Conservation (phyloP, 2,888 invertebrate genomes). For the Platycheirus albimanus region DNA sequence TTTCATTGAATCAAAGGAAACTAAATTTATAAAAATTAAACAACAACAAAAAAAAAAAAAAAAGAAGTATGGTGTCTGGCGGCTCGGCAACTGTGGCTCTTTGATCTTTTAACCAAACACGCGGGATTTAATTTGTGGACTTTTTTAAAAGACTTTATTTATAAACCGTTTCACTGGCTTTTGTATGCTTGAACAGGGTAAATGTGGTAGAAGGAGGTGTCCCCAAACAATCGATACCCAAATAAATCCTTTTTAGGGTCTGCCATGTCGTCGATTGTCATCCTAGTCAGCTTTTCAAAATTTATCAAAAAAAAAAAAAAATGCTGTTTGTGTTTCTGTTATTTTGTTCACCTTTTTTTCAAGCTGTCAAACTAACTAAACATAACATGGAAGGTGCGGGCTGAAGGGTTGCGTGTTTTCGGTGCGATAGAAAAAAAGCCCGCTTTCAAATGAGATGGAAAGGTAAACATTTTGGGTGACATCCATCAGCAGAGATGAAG, state of each 20-base stretch:
- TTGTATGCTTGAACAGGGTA: neutral
- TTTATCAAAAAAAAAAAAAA: conserved; percentile 51
- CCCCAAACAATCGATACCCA: conserved; percentile 65
- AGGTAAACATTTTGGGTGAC: conserved; percentile 73
- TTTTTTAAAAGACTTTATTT: conserved; percentile 70
- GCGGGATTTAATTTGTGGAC: conserved; percentile 73
- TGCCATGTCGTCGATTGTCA: conserved; percentile 64
- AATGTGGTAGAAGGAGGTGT: neutral
- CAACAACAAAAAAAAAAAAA: no score
- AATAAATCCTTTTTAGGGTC: conserved; percentile 55
- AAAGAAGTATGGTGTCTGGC: conserved; percentile 63
- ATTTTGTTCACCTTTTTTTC: conserved; percentile 10
- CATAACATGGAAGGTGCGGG: conserved; percentile 33
- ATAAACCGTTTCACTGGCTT: conserved; percentile 57
- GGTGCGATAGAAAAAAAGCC: conserved; percentile 44
- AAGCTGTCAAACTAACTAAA: conserved; percentile 65
- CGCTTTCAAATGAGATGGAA: conserved; percentile 64
- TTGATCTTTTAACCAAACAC: conserved; percentile 74
- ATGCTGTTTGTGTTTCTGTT: conserved; percentile 18
- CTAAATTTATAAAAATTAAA: no score
- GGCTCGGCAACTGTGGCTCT: conserved; percentile 52
- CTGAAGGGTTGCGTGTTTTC: conserved; percentile 32
- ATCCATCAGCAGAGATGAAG: conserved; percentile 69
- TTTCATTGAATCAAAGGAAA: conserved; percentile 64
- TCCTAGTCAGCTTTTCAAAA: conserved; percentile 68